phyloP scores from a whole-genome alignment of 2,888 invertebrate species.

The Noctuana brunneofusca region DNA sequence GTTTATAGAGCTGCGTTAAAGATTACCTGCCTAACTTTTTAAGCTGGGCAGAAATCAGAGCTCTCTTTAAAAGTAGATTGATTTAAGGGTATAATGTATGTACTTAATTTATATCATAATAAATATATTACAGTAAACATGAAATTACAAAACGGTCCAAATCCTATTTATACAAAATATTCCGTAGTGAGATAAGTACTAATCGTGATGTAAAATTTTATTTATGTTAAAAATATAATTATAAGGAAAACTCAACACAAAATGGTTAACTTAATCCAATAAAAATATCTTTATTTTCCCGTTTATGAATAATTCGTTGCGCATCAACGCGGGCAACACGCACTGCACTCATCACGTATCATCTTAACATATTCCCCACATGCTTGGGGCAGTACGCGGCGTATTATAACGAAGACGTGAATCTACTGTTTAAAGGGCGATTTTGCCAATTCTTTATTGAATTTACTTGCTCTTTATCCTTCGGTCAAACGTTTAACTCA shows the following conservation, averaged over 20 bases:
- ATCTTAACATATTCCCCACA: slow-evolving; percentile 58
- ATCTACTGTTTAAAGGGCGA: slow-evolving; percentile 51
- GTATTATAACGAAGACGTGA: slow-evolving; percentile 55
- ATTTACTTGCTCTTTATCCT: slow-evolving; percentile 44
- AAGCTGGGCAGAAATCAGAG: no score
- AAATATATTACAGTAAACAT: no score
- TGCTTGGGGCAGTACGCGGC: slow-evolving; percentile 53
- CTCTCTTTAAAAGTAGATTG: no score
- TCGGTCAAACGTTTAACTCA: slow-evolving; percentile 35
- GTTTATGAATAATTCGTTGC: slow-evolving; percentile 48
- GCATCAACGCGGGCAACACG: slow-evolving; percentile 40
- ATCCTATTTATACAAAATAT: not conserved
- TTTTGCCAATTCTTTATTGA: slow-evolving; percentile 58
- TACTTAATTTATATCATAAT: no score
- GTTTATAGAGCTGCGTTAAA: no score
- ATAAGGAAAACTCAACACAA: slow-evolving; percentile 13
- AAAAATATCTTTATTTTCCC: slow-evolving; percentile 25
- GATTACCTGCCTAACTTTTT: no score
- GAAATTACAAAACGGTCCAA: no score
- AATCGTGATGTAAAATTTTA: not conserved
- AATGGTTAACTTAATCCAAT: not conserved
- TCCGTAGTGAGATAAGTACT: not conserved
- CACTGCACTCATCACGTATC: slow-evolving; percentile 43
- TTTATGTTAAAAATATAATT: not conserved
- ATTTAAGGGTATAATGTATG: no score